Evolutionary conservation across 2,888 invertebrate genomes (phyloP), one percentile per base, ranked within the genome.

Genomic region (Trisateles emortualis): DNA sequence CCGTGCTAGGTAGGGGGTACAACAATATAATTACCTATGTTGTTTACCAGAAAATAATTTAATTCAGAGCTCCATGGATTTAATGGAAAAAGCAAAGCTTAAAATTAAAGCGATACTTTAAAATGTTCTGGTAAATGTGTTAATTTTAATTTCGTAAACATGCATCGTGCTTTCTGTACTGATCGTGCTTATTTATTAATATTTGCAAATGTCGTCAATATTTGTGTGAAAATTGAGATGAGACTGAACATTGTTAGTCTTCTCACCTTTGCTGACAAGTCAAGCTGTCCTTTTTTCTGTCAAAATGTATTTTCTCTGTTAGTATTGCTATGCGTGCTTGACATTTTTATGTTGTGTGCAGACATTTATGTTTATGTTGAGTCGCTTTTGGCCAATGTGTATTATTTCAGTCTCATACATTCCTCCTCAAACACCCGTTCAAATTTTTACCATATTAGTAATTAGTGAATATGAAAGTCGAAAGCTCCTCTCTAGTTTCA

Each of bases 261-360:
- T 81, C 87, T 88, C 87, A 88, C 88, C 88, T 88, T 82, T 64
- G 63, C 62, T 62, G 66, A 68, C 68, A 76, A 76, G 75, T 86
- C 82, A 88, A 84, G 82, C 76, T 70, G 80, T 84, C 86, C 83
- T 81, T 75, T 81, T 83, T 74, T 79, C 88, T 88, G 88, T 84
- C 76, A 86, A 87, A 79, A 86, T 86, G 84, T 85, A 78, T 76
- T 77, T 68, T 69, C 73, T 84, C 78, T 82, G 76, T 84, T 79
- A 72, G 68, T 71, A 50, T 58, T 67, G 63, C 62, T 67, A 48
- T 50, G 49, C 45, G 59, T 61, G 61, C 59, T 55, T 65, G 52
- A 59, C 43, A 51, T 50, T 35, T n/a, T 40, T 26, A 58, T 66
- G 60, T 70, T 49, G 52, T 61, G 55, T 63, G 47, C 44, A 22